Percentiles rank a stretch among this genome's conserved stretches.
phyloP scores from a whole-genome alignment of 1,140 invertebrate species.

The Caenorhabditis briggsae region DNA sequence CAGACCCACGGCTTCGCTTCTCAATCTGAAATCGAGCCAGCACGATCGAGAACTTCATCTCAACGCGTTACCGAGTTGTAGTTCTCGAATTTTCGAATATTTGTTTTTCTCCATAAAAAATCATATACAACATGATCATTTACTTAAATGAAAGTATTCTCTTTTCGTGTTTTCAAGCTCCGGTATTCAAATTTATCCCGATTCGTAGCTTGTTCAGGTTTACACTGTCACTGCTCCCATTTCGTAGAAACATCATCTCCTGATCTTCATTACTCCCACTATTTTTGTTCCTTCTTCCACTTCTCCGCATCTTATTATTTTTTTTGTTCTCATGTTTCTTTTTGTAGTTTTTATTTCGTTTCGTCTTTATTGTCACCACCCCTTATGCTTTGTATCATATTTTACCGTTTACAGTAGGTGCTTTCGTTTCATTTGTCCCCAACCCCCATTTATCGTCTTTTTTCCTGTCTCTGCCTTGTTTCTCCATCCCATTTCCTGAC shows the following conservation, averaged over 20 bases:
- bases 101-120: not conserved
- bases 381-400: conserved; percentile 44
- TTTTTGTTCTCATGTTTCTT: conserved; percentile 25
- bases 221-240: not conserved
- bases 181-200: not conserved
- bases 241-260: not conserved
- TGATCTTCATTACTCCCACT: not conserved
- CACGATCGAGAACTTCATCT: conserved; percentile 25
- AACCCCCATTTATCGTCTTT: not conserved
- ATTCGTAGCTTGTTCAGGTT: not conserved
- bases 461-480: not conserved
- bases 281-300: not conserved
- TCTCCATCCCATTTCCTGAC: not conserved
- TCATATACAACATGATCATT: not conserved
- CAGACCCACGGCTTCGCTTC: not conserved
- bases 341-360: conserved; percentile 11
- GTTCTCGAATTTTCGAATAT: not conserved
- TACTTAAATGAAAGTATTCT: conserved; percentile 1
- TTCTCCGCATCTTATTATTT: not conserved
- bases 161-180: not conserved
- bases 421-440: conserved; percentile 4
- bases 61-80: conserved; percentile 28
- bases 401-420: conserved; percentile 49
- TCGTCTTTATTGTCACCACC: conserved; percentile 29
- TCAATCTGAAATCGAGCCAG: not conserved